Percentiles rank a stretch among this genome's conserved stretches.
phyloP scores from a whole-genome alignment of 2,888 invertebrate genomes.

The Aphodius granarius region DNA sequence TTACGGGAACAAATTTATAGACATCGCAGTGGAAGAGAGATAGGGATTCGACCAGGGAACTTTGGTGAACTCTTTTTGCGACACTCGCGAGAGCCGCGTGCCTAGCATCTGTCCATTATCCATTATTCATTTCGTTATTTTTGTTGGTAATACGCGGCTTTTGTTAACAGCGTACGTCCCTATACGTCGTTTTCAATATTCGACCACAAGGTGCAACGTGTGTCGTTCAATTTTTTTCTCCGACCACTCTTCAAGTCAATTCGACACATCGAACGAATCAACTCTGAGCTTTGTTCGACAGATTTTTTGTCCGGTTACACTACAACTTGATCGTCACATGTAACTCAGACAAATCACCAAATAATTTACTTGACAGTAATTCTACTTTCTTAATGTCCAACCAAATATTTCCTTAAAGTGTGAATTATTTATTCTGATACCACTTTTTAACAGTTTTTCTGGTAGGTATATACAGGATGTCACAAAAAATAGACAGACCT shows the following conservation, averaged over 20 bases:
- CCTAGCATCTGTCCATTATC: slow-evolving; percentile 43
- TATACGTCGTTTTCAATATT: slow-evolving; percentile 30
- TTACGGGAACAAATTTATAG: slow-evolving; percentile 46
- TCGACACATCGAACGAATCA: neutral
- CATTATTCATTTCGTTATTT: slow-evolving; percentile 42
- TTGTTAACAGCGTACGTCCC: slow-evolving; percentile 1
- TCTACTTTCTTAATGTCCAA: too few species aligned
- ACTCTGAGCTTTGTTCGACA: neutral
- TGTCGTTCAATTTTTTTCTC: neutral
- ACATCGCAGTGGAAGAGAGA: slow-evolving; percentile 38
- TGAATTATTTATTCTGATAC: too few species aligned
- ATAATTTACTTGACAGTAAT: neutral
- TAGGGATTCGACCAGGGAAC: slow-evolving; percentile 26
- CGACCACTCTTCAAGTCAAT: neutral
- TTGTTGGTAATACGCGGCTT: slow-evolving; percentile 22
- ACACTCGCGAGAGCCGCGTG: slow-evolving; percentile 39
- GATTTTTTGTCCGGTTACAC: neutral
- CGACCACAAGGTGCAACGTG: slow-evolving; percentile 36
- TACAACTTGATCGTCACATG: neutral
- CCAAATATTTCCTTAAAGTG: too few species aligned
- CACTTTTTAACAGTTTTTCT: too few species aligned
- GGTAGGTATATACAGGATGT: too few species aligned
- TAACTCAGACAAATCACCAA: neutral
- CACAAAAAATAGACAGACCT: too few species aligned
- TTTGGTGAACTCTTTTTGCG: slow-evolving; percentile 26